Base-by-base conservation (phyloP, 2,797 vertebrate species). In the Furcifer pardalis region DNA sequence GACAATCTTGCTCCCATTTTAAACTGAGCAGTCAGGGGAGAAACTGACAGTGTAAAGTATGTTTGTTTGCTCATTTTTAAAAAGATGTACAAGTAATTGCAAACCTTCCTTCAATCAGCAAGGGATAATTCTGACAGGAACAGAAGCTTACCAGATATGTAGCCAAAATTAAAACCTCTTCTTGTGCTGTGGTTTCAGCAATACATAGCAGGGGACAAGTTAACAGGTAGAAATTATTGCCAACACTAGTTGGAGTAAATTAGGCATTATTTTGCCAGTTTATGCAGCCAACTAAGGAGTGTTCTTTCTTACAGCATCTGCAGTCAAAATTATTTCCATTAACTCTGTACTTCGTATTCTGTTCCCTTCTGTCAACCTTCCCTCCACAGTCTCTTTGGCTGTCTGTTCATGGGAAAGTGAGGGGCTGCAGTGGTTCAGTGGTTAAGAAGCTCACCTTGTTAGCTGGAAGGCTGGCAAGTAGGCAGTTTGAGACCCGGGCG, bases 251-350 rank as follows among this genome's bases (percentile, higher is more conserved):
- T 62, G 59, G 59, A 86, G 46, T 30, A 78, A 82, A 40, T 77
- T 73, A 44, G 42, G 37, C n/a, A 60, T 37, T n/a, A 42, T 44
- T 0, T 0, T 80, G 42, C n/a, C 0, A 2, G 10, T 17, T 49
- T 56, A 30, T 4, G 59, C 42, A 52, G 60, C 30, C 78, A 79
- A 30, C 40, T 27, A 49, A 82, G 87, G 79, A 32, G 13, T 84
- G 88, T 17, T 21, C 0, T 91, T 35, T 77, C 89, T 84, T 69
- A 8, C n/a, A 72, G n/a, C 62, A 62, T 17, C 86, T 46, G 77
- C 87, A 87, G 91, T 86, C 85, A 65, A 42, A 59, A 46, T 87
- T 77, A 72, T 84, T 72, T 77, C n/a, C 42, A 81, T 73, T 86
- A 85, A 89, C 87, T 91, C 85, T 82, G 87, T 80, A 60, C 27